Evolutionary conservation across 2,113 vertebrate species (phyloP), one percentile per base, ranked within the genome.

Genomic region (Cervus canadensis): DNA sequence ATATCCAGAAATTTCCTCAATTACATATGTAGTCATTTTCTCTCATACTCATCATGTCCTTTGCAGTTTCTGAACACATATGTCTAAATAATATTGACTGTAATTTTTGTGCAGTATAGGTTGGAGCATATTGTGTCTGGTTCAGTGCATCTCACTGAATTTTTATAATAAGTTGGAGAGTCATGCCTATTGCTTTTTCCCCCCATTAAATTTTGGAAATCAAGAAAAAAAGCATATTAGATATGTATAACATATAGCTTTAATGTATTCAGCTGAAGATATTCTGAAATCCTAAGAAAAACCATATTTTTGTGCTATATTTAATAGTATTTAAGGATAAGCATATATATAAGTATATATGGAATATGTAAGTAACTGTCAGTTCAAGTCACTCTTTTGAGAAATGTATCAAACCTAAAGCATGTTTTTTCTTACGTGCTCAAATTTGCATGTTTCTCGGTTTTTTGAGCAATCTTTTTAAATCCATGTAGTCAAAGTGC

Each of bases 151-250:
- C 43, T 87, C 87, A 91, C 91, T 89, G 97, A 90, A 82, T 92
- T 97, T 97, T 95, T 71, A 92, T 74, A 85, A 54, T 67, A 97
- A 45, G 56, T 95, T 95, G 71, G 52, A 92, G 91, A 94, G 25
- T 6, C 56, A 26, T 64, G 45, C 16, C 33, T 95, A 88, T 54
- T 91, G n/a, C 40, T 91, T 96, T 74, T 83, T 56, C 45, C 17
- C 56, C 9, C 54, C 40, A 57, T 52, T 96, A 96, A n/a, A 83
- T 71, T 60, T 89, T 56, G 23, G n/a, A 50, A 85, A 64, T 57
- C 11, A 56, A 59, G 48, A 0, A 21, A 11, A 9, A 43, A 33
- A 17, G 5, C 26, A 40, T 40, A 94, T 87, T 62, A 87, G 45
- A 62, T 92, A 78, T 57, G 59, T 74, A 45, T 43, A 78, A 50